A percentile compares a stretch with the other conserved stretches of the same genome.
Conservation (phyloP, 1,140 invertebrate species). For the Monomorium pharaonis region DNA sequence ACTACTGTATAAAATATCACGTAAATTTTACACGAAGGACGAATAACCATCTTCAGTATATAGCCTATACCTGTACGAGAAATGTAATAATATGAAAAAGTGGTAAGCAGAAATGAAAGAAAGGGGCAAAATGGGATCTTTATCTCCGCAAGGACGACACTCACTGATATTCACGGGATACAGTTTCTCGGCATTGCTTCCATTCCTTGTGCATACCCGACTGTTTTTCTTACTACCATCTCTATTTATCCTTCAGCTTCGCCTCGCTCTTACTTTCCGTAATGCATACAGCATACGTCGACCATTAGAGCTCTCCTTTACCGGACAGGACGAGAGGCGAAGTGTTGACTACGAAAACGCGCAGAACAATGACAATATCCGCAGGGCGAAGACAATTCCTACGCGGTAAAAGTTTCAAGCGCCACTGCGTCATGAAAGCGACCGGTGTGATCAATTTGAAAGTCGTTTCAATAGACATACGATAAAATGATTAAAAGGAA, state of each 20-base stretch:
- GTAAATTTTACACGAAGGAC: background rate
- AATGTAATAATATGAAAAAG: conserved; percentile 7
- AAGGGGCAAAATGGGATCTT: background rate
- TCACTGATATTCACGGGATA: conserved; percentile 46
- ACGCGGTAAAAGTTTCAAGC: background rate
- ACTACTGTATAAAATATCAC: background rate
- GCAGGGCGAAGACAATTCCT: background rate
- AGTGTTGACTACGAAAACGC: conserved; percentile 51
- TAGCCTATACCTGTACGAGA: conserved; percentile 1
- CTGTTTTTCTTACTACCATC: conserved; percentile 43
- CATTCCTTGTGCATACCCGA: conserved; percentile 15
- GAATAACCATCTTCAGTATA: background rate
- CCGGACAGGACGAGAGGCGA: background rate
- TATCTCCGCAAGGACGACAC: conserved; percentile 11
- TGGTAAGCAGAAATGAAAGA: conserved; percentile 21
- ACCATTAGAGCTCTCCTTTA: conserved; percentile 35
- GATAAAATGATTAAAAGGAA: background rate
- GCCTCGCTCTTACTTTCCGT: conserved; percentile 25
- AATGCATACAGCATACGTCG: conserved; percentile 42
- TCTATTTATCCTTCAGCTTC: conserved; percentile 34
- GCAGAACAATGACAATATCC: conserved; percentile 30
- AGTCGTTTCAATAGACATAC: background rate
- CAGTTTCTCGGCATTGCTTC: background rate
- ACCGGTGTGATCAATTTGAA: conserved; percentile 6
- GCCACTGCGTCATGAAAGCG: background rate